Conservation (phyloP, 2,888 invertebrate genomes). For the Biston stratarius region DNA sequence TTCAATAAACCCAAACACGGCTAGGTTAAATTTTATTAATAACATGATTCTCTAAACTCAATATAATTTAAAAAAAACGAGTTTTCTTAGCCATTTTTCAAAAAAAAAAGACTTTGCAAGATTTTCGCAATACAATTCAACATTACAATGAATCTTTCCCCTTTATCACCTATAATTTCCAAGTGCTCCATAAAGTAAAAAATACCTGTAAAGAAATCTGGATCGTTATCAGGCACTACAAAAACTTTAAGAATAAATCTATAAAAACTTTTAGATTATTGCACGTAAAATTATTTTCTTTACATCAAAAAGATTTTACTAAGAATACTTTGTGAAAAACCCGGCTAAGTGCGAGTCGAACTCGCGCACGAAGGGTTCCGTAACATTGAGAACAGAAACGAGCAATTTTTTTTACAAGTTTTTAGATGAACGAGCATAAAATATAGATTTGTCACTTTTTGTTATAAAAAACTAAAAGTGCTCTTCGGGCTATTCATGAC, state of each 20-base stretch:
- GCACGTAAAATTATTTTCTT: conserved; percentile 38
- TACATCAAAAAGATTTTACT: conserved; percentile 42
- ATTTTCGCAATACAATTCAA: background rate
- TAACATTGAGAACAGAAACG: too few species aligned
- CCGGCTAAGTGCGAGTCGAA: too few species aligned
- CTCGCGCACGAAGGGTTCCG: too few species aligned
- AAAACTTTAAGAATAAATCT: conserved; percentile 27
- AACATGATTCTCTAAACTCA: too few species aligned
- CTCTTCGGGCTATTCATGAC: conserved; percentile 16
- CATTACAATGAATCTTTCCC: conserved; percentile 7
- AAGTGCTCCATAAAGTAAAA: conserved; percentile 36
- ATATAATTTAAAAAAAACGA: too few species aligned
- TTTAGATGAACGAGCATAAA: conserved; percentile 56
- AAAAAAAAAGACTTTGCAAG: too few species aligned
- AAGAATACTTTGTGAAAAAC: conserved; percentile 44
- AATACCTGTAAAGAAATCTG: conserved; percentile 31
- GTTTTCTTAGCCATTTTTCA: too few species aligned
- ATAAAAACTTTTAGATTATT: conserved; percentile 32
- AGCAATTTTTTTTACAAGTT: too few species aligned
- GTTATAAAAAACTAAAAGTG: conserved; percentile 21
- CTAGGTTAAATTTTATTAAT: too few species aligned
- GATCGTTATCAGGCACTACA: conserved; percentile 23
- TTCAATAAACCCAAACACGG: too few species aligned
- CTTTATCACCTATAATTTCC: conserved; percentile 36
- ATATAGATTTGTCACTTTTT: conserved; percentile 33